These are phyloP conservation scores for Pherbina coryleti DNA, from an alignment of 2,888 invertebrate genomes.

Conservation along the genomic window DNA sequence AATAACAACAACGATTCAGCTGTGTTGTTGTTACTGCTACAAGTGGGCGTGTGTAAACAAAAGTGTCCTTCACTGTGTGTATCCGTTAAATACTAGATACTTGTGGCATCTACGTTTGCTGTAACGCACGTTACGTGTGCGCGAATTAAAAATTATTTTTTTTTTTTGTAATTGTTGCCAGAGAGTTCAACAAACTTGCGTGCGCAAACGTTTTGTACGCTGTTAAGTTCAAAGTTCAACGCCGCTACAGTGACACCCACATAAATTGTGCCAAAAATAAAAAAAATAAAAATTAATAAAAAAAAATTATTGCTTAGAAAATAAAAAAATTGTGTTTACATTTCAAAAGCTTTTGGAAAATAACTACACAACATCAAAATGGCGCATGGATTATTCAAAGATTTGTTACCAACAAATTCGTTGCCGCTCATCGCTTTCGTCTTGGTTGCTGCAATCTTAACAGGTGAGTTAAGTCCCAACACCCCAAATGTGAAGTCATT, in stretches of 20 bases:
- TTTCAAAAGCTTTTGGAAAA: not conserved
- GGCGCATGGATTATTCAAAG: conserved; percentile 43
- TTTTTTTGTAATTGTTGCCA: not conserved
- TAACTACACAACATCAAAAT: conserved; percentile 39
- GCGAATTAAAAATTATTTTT: not conserved
- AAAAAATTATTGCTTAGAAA: not conserved
- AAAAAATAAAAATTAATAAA: no score
- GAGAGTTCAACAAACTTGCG: conserved; percentile 49
- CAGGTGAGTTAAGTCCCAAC: conserved; percentile 58
- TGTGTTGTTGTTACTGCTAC: not conserved
- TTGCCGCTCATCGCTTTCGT: conserved; percentile 25
- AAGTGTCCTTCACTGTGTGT: conserved; percentile 36
- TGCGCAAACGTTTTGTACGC: conserved; percentile 21
- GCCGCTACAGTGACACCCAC: not conserved
- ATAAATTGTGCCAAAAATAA: conserved; percentile 24
- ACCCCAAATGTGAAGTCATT: not conserved
- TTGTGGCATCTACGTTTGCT: conserved; percentile 11
- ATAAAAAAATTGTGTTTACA: not conserved
- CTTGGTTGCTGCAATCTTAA: conserved; percentile 57
- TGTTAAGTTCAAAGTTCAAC: conserved; percentile 27
- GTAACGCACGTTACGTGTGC: conserved; percentile 2
- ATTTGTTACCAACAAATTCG: not conserved
- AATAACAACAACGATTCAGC: no score
- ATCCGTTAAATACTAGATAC: not conserved
- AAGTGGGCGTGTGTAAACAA: conserved; percentile 44